These are phyloP conservation scores for Hesperia comma DNA, from an alignment of 2,888 invertebrate genomes.

Conservation along the genomic window DNA sequence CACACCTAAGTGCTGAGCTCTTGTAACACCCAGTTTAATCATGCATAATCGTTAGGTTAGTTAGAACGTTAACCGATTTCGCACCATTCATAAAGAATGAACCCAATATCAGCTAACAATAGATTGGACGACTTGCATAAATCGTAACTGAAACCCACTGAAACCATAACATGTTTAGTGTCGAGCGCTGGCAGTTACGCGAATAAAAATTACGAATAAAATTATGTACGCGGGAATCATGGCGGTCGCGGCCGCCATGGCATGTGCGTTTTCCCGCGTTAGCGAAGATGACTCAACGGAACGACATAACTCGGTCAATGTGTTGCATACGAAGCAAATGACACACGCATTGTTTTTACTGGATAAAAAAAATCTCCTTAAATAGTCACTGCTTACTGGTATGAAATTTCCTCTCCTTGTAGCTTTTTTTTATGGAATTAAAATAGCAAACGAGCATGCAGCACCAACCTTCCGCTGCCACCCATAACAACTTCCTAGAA, in stretches of 20 bases:
- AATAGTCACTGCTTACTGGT: too few relatives aligned
- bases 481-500: too few relatives aligned
- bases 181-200: conserved; percentile 13
- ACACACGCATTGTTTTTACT: conserved; percentile 26
- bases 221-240: conserved; percentile 7
- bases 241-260: conserved; percentile 15
- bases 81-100: background rate
- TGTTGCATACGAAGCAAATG: conserved; percentile 42
- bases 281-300: conserved; percentile 48
- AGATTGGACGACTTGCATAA: conserved; percentile 4
- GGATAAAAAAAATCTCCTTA: background rate
- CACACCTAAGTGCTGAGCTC: too few relatives aligned
- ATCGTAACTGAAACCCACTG: conserved; percentile 28
- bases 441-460: too few relatives aligned
- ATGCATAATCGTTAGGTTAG: too few relatives aligned
- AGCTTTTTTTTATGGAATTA: too few relatives aligned
- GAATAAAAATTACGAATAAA: conserved; percentile 29
- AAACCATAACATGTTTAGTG: conserved; percentile 29
- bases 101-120: conserved; percentile 2
- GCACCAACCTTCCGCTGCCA: too few relatives aligned
- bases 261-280: conserved; percentile 47
- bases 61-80: background rate
- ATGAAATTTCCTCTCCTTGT: too few relatives aligned
- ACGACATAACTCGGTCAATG: conserved; percentile 46
- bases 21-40: too few relatives aligned